These are phyloP conservation scores for Charadrius vociferus DNA, from an alignment of 2,113 vertebrate species.

Conservation along the genomic window DNA sequence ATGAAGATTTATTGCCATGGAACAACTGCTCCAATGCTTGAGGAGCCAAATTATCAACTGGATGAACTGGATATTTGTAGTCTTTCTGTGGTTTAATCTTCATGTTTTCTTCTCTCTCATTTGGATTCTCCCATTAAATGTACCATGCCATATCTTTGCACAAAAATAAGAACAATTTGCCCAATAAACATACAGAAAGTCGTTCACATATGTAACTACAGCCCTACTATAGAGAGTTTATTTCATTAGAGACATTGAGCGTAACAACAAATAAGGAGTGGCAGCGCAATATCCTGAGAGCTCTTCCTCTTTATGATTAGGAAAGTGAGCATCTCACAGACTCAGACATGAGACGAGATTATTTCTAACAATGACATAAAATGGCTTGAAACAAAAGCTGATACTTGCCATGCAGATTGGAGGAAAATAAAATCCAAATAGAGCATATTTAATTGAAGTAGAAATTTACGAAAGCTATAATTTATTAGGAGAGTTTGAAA, in stretches of 20 bases:
- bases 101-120: background rate
- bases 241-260: background rate
- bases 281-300: background rate
- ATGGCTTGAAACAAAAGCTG: background rate
- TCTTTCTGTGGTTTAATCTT: background rate
- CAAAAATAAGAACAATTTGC: background rate
- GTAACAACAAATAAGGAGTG: background rate
- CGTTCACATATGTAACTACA: background rate
- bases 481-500: background rate
- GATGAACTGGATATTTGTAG: constrained; percentile 21
- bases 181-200: background rate
- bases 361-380: background rate
- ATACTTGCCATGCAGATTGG: background rate
- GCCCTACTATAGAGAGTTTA: background rate
- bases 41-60: background rate
- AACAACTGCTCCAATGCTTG: background rate
- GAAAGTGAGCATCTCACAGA: background rate
- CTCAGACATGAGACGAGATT: accelerated
- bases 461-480: background rate
- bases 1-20: background rate
- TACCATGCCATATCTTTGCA: background rate
- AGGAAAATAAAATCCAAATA: background rate
- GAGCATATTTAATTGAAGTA: background rate
- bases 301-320: background rate
- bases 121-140: background rate